Evolutionary conservation across 2,113 vertebrate genomes (phyloP).

Genomic region (Rissa tridactyla): DNA sequence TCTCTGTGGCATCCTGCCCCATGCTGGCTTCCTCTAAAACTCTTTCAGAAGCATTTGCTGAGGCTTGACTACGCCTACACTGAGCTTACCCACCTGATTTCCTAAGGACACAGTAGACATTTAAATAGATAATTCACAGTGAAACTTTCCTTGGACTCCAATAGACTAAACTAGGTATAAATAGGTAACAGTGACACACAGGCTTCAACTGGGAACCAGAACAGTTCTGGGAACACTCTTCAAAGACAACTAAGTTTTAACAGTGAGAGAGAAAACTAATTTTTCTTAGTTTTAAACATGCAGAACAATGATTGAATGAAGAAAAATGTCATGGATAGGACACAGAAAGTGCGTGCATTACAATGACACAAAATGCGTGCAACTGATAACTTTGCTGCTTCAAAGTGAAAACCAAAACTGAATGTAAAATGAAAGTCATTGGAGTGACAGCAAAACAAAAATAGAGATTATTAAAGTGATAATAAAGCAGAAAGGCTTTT

Average conservation of each 20-base stretch:
- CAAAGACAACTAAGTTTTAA: not conserved
- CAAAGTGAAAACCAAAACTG: not conserved
- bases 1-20: not conserved
- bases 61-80: not conserved
- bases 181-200: not conserved
- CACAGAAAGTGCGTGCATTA: not conserved
- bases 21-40: not conserved
- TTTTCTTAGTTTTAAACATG: not conserved
- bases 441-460: not conserved
- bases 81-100: not conserved
- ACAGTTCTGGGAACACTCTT: not conserved
- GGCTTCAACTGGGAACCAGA: not conserved
- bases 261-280: not conserved
- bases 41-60: not conserved
- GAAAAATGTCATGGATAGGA: not conserved
- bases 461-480: not conserved
- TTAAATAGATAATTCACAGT: not conserved
- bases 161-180: not conserved
- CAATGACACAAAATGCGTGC: not conserved
- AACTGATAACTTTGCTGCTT: not conserved
- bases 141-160: not conserved
- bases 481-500: not conserved
- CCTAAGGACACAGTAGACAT: not conserved
- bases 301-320: not conserved
- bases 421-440: not conserved